phyloP scores from a whole-genome alignment of 2,888 invertebrate species.

The Epinotia demarniana region DNA sequence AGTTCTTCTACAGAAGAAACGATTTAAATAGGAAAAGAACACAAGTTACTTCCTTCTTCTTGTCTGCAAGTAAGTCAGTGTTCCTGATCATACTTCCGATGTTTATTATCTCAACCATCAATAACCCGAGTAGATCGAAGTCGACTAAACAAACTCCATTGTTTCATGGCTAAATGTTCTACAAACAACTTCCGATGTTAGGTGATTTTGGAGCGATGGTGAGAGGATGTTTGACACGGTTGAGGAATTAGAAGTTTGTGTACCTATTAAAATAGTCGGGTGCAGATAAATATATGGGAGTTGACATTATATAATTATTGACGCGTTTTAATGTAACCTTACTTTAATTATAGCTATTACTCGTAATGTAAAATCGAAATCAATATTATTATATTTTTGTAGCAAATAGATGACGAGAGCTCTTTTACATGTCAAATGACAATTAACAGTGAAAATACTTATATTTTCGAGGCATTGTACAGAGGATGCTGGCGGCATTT shows the following conservation, averaged over 20 bases:
- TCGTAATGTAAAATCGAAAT: too few relatives aligned
- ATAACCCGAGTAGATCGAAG: slow-evolving; percentile 29
- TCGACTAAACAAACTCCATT: slow-evolving; percentile 34
- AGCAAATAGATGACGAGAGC: too few relatives aligned
- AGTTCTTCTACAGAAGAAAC: not conserved
- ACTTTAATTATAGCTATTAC: too few relatives aligned
- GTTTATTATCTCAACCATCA: slow-evolving; percentile 36
- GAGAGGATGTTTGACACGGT: slow-evolving; percentile 38
- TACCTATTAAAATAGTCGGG: too few relatives aligned
- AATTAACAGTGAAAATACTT: too few relatives aligned
- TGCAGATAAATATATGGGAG: not conserved
- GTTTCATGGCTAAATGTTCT: slow-evolving; percentile 26
- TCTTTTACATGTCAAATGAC: too few relatives aligned
- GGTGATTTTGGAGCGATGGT: slow-evolving; percentile 21
- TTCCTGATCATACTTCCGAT: slow-evolving; percentile 30
- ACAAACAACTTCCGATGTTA: slow-evolving; percentile 28
- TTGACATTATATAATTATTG: too few relatives aligned
- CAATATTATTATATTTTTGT: too few relatives aligned
- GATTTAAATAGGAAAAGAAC: not conserved
- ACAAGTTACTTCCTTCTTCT: not conserved
- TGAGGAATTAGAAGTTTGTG: slow-evolving; percentile 10
- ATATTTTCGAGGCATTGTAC: too few relatives aligned
- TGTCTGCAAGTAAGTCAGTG: not conserved
- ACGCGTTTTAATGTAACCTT: too few relatives aligned
- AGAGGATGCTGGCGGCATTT: too few relatives aligned